Evolutionary conservation across 2,888 invertebrate genomes (phyloP), one percentile per base, ranked within the genome.

Genomic region (Rhabditoides inermis): DNA sequence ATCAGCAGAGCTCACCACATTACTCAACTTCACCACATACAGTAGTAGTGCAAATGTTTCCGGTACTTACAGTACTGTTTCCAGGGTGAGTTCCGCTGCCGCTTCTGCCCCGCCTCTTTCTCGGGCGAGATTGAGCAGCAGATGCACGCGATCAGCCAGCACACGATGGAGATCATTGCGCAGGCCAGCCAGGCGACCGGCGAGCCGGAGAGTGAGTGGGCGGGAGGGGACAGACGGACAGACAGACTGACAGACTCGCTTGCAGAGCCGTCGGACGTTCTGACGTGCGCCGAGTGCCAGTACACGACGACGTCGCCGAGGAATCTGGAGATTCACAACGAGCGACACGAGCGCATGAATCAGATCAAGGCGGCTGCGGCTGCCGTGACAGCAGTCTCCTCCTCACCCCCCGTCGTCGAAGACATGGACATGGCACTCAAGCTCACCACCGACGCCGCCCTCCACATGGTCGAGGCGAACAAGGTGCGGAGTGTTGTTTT

Each of bases 371-470:
- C 20, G n/a, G 45, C 23, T 15, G 12, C 25, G 2, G 22, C 23
- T n/a, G 22, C 22, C 22, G 3, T 1, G 6, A 28, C 28, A 18
- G n/a, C 41, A 18, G 28, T 3, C n/a, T 41, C 28, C 25, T 15
- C 18, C 25, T 26, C 23, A 2, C 35, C 51, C n/a, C n/a, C n/a
- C n/a, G n/a, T n/a, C n/a, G n/a, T n/a, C n/a, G 59, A 63, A 2
- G 68, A 67, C 10, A 63, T 65, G 23, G 68, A 68, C 48, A 68
- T 60, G 12, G 63, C 63, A 7, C 45, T 68, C 56, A 53, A 65
- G 45, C 49, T 67, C 47, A 68, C 69, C 10, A 58, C 63, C 1
- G 61, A 64, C 47, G 68, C 60, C 6, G 69, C 69, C 18, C 51
- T 68, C 22, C 58, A 68, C 25, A 69, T 69, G 68, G 68, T 60